These are phyloP conservation scores for Megaceryle torquata DNA, from an alignment of 2,113 vertebrate genomes.

Conservation along the genomic window DNA sequence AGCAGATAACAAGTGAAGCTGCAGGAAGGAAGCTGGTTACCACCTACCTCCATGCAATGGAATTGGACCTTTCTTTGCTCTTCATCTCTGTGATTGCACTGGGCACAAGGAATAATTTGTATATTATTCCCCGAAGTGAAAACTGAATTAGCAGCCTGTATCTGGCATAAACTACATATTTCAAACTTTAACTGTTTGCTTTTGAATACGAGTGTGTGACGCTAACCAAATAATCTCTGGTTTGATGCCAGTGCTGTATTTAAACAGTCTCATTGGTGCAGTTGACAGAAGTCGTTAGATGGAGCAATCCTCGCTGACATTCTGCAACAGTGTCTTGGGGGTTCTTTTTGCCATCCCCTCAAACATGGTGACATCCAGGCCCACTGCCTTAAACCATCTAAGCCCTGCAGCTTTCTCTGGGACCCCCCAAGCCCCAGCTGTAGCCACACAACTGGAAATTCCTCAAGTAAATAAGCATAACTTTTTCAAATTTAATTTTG, in stretches of 20 bases:
- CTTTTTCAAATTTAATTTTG: background rate
- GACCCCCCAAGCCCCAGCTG: background rate
- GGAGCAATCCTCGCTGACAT: background rate
- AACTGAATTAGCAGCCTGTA: background rate
- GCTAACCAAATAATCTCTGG: background rate
- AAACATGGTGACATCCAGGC: background rate
- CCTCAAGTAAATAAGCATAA: background rate
- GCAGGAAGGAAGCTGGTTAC: background rate
- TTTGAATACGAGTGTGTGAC: background rate
- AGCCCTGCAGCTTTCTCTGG: background rate
- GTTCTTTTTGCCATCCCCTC: background rate
- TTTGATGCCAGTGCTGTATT: background rate
- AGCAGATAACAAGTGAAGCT: background rate
- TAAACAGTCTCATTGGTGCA: background rate
- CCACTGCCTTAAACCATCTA: background rate
- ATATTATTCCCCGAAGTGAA: background rate
- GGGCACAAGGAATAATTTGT: background rate
- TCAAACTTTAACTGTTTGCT: background rate
- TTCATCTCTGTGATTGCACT: background rate
- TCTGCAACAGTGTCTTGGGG: background rate
- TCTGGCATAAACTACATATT: background rate
- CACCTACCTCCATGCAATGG: background rate
- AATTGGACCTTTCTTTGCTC: background rate
- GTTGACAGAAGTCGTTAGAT: background rate
- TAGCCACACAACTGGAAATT: background rate